Evolutionary conservation across 2,888 invertebrate species (phyloP).

Genomic region (Sceliomorpha sp.): DNA sequence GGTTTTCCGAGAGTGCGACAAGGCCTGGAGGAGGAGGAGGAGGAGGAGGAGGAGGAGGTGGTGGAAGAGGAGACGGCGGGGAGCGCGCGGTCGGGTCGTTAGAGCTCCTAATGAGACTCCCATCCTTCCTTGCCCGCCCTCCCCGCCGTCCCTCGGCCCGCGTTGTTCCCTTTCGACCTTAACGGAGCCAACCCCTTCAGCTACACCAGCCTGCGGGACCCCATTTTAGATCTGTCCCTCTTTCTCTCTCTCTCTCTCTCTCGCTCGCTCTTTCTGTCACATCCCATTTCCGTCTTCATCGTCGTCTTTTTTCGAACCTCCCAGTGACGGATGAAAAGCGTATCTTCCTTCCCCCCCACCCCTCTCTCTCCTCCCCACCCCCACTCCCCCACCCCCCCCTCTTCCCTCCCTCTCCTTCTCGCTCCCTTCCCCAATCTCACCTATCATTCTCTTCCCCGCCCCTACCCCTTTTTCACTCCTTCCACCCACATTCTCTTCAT

Average conservation of each 20-base stretch:
- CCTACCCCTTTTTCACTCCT: no score
- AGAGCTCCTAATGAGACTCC: conserved; percentile 78
- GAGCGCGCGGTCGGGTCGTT: conserved; percentile 76
- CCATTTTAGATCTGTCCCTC: conserved; percentile 15
- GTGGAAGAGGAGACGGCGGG: conserved; percentile 17
- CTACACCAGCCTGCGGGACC: conserved; percentile 33
- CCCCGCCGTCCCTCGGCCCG: conserved; percentile 25
- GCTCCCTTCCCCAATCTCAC: no score
- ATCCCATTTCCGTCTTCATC: conserved; percentile 17
- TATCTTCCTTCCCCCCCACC: no score
- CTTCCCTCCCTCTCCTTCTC: conserved; percentile 2
- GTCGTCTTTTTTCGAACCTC: conserved; percentile 11
- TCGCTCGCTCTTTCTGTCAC: conserved; percentile 11
- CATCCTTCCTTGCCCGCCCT: conserved; percentile 25
- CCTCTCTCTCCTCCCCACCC: not conserved
- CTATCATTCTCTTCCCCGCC: no score
- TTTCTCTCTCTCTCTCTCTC: conserved; percentile 10
- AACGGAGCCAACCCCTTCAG: conserved; percentile 55
- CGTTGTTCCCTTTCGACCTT: conserved; percentile 47
- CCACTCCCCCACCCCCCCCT: not conserved
- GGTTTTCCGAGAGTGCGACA: no score
- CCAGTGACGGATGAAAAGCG: conserved; percentile 37
- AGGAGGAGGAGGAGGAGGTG: conserved; percentile 7
- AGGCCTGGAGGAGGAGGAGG: conserved; percentile 9
- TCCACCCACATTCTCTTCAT: no score